Evolutionary conservation across 2,113 vertebrate genomes (phyloP).

Genomic region (Etia nguti): DNA sequence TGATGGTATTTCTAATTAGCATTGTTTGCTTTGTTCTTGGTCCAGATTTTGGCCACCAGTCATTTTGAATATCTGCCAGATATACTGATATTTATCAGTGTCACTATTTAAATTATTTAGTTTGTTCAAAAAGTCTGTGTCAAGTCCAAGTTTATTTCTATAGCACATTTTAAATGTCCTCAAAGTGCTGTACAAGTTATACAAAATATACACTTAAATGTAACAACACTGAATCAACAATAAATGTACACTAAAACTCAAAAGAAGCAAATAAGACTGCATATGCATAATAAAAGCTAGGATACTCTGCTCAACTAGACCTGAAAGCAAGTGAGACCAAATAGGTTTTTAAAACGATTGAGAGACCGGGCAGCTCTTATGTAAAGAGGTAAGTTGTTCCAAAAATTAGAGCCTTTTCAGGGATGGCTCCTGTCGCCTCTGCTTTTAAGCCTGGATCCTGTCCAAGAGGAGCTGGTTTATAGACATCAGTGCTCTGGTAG

Average conservation of each 20-base stretch:
- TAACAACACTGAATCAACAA: not conserved
- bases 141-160: not conserved
- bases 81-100: not conserved
- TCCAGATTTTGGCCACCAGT: not conserved
- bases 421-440: not conserved
- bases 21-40: not conserved
- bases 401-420: not conserved
- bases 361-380: not conserved
- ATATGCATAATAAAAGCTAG: not conserved
- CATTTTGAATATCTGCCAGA: not conserved
- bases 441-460: not conserved
- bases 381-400: not conserved
- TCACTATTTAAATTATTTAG: not conserved
- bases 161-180: not conserved
- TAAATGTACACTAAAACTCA: not conserved
- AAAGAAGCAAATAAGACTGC: not conserved
- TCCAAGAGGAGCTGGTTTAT: not conserved
- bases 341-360: too few species aligned
- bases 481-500: not conserved
- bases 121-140: not conserved
- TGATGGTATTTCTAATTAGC: not conserved
- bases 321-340: not conserved
- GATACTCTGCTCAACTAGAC: not conserved
- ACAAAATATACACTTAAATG: not conserved
- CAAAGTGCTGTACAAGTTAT: not conserved